Conservation (phyloP, 2,888 invertebrate genomes). For the Drosophila nigritarsus region DNA sequence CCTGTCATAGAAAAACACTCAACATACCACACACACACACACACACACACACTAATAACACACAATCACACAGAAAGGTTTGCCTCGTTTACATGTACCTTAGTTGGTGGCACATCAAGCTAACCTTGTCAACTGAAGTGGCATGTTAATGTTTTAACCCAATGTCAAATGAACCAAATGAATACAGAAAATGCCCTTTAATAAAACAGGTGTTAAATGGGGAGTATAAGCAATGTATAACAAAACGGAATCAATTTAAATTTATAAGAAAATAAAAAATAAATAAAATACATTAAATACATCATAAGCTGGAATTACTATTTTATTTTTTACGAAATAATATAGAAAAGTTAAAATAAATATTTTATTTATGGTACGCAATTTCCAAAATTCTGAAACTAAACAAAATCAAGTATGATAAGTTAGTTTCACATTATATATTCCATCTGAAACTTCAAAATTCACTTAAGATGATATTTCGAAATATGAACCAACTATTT, state of each 20-base stretch:
- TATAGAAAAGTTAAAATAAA: neutral
- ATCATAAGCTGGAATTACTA: too few species aligned
- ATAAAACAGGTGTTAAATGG: too few species aligned
- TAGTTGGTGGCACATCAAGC: conserved; percentile 26
- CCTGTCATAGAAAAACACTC: conserved; percentile 38
- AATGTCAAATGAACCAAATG: conserved; percentile 38
- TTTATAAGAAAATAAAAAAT: too few species aligned
- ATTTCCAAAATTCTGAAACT: neutral
- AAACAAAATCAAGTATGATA: neutral
- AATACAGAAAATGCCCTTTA: conserved; percentile 13
- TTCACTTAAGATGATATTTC: neutral
- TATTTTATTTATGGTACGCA: neutral
- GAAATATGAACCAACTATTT: neutral
- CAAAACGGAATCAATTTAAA: too few species aligned
- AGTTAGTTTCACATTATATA: neutral
- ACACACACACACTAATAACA: neutral
- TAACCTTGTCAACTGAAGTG: conserved; percentile 46
- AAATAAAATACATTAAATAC: too few species aligned
- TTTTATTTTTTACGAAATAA: too few species aligned
- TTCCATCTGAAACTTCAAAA: neutral
- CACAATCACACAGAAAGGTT: conserved; percentile 3
- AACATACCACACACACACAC: conserved; percentile 11
- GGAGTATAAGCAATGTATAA: neutral
- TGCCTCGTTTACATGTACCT: conserved; percentile 28
- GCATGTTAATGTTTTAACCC: conserved; percentile 40